Conservation (phyloP, 92 coral and sea anemone species). For the Porites divaricata region DNA sequence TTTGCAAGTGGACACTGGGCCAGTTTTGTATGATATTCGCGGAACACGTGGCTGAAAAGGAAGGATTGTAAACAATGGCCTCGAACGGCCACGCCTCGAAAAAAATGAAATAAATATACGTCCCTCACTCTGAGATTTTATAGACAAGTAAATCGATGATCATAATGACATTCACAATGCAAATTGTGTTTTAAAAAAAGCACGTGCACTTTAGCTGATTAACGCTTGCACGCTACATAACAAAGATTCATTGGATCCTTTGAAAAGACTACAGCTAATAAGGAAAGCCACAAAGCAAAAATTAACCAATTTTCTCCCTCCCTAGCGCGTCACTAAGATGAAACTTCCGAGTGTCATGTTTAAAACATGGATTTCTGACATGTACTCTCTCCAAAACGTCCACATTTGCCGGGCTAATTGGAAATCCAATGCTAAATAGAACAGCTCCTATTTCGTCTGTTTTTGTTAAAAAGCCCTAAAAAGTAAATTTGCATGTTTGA, state of each 20-base stretch:
- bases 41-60: constrained; percentile 49
- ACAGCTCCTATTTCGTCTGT: constrained; percentile 76
- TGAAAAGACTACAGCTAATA: constrained; percentile 42
- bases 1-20: not conserved
- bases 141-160: constrained; percentile 53
- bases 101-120: constrained; percentile 21
- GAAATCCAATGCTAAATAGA: constrained; percentile 33
- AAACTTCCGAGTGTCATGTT: not conserved
- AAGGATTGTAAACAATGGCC: constrained; percentile 45
- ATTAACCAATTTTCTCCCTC: constrained; percentile 30
- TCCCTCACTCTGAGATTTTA: constrained; percentile 50
- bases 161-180: constrained; percentile 77
- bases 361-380: constrained; percentile 47
- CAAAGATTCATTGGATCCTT: constrained; percentile 64
- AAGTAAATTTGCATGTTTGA: constrained; percentile 58
- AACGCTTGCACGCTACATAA: constrained; percentile 54
- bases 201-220: constrained; percentile 81
- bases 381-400: constrained; percentile 45
- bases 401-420: constrained; percentile 6
- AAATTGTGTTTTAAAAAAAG: constrained; percentile 65
- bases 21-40: constrained; percentile 1
- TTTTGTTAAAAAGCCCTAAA: constrained; percentile 69
- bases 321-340: constrained; percentile 14
- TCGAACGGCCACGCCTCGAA: constrained; percentile 45
- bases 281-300: constrained; percentile 30